Evolutionary conservation across 2,888 invertebrate species (phyloP).

Genomic region (Metopia argyrocephala): DNA sequence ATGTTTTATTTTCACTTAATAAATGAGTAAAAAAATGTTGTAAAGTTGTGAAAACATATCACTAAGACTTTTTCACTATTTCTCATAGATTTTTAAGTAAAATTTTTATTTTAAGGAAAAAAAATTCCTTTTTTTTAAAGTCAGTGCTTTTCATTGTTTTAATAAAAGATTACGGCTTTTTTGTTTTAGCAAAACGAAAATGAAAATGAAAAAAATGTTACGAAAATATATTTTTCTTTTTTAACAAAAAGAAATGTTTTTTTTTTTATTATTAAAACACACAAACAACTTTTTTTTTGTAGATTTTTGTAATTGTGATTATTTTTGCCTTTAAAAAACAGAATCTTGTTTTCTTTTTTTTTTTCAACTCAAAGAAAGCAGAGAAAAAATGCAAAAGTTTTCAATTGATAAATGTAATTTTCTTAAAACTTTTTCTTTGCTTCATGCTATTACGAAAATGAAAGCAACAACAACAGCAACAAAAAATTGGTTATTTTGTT

Average conservation of each 20-base stretch:
- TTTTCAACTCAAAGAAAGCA: background rate
- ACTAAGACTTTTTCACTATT: background rate
- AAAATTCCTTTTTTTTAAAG: constrained; percentile 29
- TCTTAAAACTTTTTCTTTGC: constrained; percentile 55
- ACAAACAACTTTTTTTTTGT: background rate
- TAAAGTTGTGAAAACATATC: no score
- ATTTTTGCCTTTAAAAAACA: background rate
- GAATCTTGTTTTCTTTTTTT: no score
- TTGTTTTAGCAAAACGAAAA: background rate
- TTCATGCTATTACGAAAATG: background rate
- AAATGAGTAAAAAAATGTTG: no score
- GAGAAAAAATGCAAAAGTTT: constrained; percentile 27
- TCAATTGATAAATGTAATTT: constrained; percentile 64
- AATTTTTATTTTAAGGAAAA: background rate
- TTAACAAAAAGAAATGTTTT: background rate
- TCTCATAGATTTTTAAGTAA: constrained; percentile 3
- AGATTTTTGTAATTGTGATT: constrained; percentile 9
- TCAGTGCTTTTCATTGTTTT: constrained; percentile 27
- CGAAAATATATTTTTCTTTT: background rate
- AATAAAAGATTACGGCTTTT: constrained; percentile 26
- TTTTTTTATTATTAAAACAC: no score
- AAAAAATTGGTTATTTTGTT: constrained; percentile 29
- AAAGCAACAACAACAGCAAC: background rate
- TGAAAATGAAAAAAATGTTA: background rate
- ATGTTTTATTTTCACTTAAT: background rate